Conservation (phyloP, 2,797 vertebrate species). For the Anolis apletophallus region DNA sequence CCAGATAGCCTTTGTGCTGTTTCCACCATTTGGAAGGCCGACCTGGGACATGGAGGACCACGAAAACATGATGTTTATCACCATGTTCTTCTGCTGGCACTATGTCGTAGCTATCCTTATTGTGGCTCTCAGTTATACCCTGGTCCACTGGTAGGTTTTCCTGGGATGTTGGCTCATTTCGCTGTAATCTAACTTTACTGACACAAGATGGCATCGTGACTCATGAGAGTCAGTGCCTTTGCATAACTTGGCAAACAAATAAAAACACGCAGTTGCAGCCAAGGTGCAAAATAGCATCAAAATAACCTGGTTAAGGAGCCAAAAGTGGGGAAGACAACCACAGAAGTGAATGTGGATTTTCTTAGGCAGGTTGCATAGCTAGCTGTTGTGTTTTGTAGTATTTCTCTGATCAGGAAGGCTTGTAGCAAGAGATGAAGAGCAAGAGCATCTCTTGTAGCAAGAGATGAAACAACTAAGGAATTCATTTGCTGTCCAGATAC, state of each 20-base stretch:
- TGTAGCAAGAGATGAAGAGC: neutral
- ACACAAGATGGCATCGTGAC: too few species aligned
- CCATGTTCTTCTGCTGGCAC: constrained; percentile 99
- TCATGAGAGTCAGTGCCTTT: neutral
- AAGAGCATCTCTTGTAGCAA: neutral
- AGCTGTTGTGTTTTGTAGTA: neutral
- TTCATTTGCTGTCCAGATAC: neutral
- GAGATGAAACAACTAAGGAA: neutral
- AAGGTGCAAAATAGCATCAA: neutral
- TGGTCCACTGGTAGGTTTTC: constrained; percentile 83
- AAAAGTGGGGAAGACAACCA: neutral
- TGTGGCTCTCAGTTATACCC: constrained; percentile 72
- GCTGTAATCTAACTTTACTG: neutral
- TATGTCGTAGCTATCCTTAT: constrained; percentile 79
- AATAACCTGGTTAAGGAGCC: neutral
- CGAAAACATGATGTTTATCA: constrained; percentile 91
- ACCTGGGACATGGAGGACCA: constrained; percentile 83
- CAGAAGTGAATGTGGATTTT: neutral
- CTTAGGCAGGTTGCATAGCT: neutral
- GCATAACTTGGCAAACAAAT: neutral
- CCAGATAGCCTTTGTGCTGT: constrained; percentile 94
- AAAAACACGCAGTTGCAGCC: neutral
- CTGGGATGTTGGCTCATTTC: neutral
- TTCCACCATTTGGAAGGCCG: constrained; percentile 80
- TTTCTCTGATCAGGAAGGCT: neutral